Percentiles rank a stretch among this genome's conserved stretches.
phyloP scores from a whole-genome alignment of 37 sponge, comb jelly and placozoan genomes.

The Hexactinellida sp. region DNA sequence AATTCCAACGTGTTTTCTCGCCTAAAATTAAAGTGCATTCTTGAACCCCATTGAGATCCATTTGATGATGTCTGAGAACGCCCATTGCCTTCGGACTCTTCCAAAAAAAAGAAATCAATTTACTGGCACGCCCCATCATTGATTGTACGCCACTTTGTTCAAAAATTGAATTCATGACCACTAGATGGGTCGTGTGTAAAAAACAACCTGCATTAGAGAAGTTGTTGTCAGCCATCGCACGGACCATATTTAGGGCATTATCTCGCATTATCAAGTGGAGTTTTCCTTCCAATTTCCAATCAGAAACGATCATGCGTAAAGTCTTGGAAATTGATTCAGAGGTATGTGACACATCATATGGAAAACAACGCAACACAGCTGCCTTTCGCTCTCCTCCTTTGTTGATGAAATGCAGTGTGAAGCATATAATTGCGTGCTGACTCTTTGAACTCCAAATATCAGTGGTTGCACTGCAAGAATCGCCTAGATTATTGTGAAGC shows the following conservation, averaged over 20 bases:
- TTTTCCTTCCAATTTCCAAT: not conserved
- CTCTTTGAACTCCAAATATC: slow-evolving; percentile 15
- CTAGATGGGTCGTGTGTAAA: not conserved
- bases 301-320: not conserved
- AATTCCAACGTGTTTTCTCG: not conserved
- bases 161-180: not conserved
- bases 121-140: not conserved
- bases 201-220: not conserved
- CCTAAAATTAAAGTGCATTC: not conserved
- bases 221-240: not conserved
- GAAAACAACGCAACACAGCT: not conserved
- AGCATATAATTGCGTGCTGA: not conserved
- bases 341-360: not conserved
- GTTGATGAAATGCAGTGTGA: slow-evolving; percentile 15
- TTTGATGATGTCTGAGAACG: not conserved
- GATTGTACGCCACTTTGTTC: not conserved
- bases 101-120: not conserved
- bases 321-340: not conserved
- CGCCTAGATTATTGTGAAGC: not conserved
- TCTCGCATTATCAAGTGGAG: not conserved
- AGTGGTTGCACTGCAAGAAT: slow-evolving; percentile 5
- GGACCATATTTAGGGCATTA: not conserved
- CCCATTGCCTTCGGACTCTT: not conserved
- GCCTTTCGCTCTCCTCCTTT: slow-evolving; percentile 8
- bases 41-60: not conserved